Percentiles rank a stretch among this genome's conserved stretches.
Conservation (phyloP, 2,888 invertebrate species). For the Pyrocoelia pectoralis region DNA sequence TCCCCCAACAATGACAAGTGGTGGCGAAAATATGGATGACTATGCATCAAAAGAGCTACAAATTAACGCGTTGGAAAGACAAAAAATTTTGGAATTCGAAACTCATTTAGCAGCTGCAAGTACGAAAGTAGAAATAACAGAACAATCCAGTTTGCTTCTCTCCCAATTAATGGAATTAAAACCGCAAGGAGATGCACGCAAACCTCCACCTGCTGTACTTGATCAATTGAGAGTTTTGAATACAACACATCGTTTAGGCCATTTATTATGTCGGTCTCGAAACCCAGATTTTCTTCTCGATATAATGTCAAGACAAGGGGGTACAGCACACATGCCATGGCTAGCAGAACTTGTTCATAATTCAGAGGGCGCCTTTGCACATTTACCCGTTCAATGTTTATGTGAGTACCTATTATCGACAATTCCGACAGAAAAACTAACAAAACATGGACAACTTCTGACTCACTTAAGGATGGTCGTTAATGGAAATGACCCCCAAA, state of each 20-base stretch:
- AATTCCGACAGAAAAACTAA: slow-evolving; percentile 71
- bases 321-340: slow-evolving; percentile 97
- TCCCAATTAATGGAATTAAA: slow-evolving; percentile 87
- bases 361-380: slow-evolving; percentile 85
- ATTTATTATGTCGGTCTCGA: slow-evolving; percentile 85
- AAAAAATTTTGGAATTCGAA: slow-evolving; percentile 87
- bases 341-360: slow-evolving; percentile 92
- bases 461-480: slow-evolving; percentile 67
- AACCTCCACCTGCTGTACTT: slow-evolving; percentile 78
- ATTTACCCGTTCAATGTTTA: slow-evolving; percentile 95
- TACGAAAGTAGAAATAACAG: slow-evolving; percentile 88
- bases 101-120: slow-evolving; percentile 92
- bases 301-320: slow-evolving; percentile 82
- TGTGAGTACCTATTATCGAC: slow-evolving; percentile 91
- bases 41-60: slow-evolving; percentile 72
- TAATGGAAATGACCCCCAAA: slow-evolving; percentile 63
- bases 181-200: slow-evolving; percentile 82
- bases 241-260: slow-evolving; percentile 82
- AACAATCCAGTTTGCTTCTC: slow-evolving; percentile 85
- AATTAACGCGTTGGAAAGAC: slow-evolving; percentile 74
- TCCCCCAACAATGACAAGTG: slow-evolving; percentile 70
- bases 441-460: slow-evolving; percentile 73
- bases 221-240: slow-evolving; percentile 84
- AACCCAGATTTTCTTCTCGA: slow-evolving; percentile 92
- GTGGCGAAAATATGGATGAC: slow-evolving; percentile 65